phyloP scores from a whole-genome alignment of 2,113 vertebrate genomes.

The Lepus americanus region DNA sequence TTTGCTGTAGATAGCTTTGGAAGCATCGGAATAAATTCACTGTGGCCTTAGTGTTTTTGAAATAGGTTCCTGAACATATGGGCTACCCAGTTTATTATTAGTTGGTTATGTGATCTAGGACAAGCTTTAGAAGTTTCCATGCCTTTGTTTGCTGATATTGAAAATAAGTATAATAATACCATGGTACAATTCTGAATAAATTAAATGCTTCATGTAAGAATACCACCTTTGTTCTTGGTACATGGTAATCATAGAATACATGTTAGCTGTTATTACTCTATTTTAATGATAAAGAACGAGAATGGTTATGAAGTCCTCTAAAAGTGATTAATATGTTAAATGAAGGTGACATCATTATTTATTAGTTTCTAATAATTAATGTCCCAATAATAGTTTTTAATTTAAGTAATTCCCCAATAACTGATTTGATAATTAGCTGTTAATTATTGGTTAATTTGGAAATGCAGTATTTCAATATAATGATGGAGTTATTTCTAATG shows the following conservation, averaged over 20 bases:
- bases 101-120: neutral
- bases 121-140: neutral
- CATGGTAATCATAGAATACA: constrained; percentile 20
- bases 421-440: too few species aligned
- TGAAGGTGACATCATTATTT: constrained; percentile 20
- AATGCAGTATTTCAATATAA: constrained; percentile 22
- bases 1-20: neutral
- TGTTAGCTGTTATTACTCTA: neutral
- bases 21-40: constrained; percentile 25
- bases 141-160: neutral
- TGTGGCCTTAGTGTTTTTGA: neutral
- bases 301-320: neutral
- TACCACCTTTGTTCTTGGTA: neutral
- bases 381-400: neutral
- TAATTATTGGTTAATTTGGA: neutral
- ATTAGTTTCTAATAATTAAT: neutral
- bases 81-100: neutral
- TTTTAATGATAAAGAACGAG: constrained; percentile 26
- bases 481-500: neutral
- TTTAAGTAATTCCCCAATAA: too few species aligned
- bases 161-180: neutral
- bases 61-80: neutral
- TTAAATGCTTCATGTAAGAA: constrained; percentile 17
- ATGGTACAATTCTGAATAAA: constrained; percentile 22
- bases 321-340: constrained; percentile 16